These are phyloP conservation scores for Uloborus diversus DNA, from an alignment of 1,140 invertebrate genomes.

Conservation along the genomic window DNA sequence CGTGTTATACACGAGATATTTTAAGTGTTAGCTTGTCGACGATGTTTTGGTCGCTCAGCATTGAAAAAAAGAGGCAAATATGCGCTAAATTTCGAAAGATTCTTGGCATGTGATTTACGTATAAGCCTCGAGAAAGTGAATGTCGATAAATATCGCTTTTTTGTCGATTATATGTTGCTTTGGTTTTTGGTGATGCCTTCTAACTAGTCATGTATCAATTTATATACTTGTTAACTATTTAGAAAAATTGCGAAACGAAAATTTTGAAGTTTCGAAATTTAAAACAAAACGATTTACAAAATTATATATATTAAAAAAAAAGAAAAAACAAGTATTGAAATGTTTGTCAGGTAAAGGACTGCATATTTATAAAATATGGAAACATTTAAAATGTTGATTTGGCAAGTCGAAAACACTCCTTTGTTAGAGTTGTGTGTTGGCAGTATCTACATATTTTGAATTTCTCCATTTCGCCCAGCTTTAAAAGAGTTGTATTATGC, in stretches of 20 bases:
- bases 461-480: conserved; percentile 7
- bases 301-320: conserved; percentile 3
- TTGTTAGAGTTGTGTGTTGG: conserved; percentile 51
- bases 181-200: conserved; percentile 40
- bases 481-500: conserved; percentile 24
- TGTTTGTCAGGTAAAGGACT: conserved; percentile 12
- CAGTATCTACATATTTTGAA: conserved; percentile 46
- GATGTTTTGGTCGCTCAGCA: too few species aligned
- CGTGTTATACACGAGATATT: too few species aligned
- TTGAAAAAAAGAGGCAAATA: too few species aligned
- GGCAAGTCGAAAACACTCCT: conserved; percentile 5
- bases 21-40: too few species aligned
- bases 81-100: background rate
- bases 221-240: conserved; percentile 57
- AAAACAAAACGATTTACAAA: conserved; percentile 36
- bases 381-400: conserved; percentile 30
- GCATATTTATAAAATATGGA: conserved; percentile 6
- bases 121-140: background rate
- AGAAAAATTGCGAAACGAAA: conserved; percentile 31
- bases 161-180: background rate
- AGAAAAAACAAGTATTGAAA: conserved; percentile 31
- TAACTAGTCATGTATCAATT: conserved; percentile 54
- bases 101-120: background rate
- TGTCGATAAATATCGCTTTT: background rate
- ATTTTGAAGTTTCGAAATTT: conserved; percentile 33